Base-by-base conservation (phyloP, 2,797 vertebrate genomes). In the Danio kyathit region DNA sequence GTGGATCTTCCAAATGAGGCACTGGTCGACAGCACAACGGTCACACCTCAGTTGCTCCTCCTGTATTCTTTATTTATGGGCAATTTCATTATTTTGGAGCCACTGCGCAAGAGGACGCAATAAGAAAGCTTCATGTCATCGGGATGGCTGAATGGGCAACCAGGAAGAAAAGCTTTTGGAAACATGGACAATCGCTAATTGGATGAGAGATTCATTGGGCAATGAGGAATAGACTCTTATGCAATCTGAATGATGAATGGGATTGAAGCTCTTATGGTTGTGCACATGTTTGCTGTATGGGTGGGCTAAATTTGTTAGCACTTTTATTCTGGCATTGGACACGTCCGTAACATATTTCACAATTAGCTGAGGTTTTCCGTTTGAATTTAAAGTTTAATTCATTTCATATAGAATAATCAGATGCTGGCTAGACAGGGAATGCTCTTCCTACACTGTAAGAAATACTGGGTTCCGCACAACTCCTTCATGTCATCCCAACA, bases 61-160 rank as follows among this genome's bases (percentile, higher is more conserved):
- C 91, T 92, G 90, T 93, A 93, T 88, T 90, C 17, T 90, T 93
- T 90, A 93, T 93, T 92, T 92, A 92, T 91, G 92, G 90, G 90
- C 89, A 90, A 90, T 89, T 88, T 88, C 90, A 91, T 93, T 94
- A 92, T 92, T 86, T 91, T 89, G 86, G 89, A 83, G 91, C 90
- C 91, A 89, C 85, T 92, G 91, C 88, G 88, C 92, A 92, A 90
- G 29, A 91, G 91, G 82, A 87, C 84, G 85, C 90, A 91, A 89
- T 91, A 91, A 90, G 91, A 94, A 88, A 88, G 85, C 84, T 88
- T 90, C 91, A 91, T 91, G 91, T 93, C 90, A 92, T 90, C 44
- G 11, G 72, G 51, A 76, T 88, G 85, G 79, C 82, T 93, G 92
- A 94, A 94, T 91, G 90, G 90, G 88, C 88, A 87, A 88, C 88